Evolutionary conservation across 2,113 vertebrate genomes (phyloP).

Genomic region (Oryctolagus cuniculus): DNA sequence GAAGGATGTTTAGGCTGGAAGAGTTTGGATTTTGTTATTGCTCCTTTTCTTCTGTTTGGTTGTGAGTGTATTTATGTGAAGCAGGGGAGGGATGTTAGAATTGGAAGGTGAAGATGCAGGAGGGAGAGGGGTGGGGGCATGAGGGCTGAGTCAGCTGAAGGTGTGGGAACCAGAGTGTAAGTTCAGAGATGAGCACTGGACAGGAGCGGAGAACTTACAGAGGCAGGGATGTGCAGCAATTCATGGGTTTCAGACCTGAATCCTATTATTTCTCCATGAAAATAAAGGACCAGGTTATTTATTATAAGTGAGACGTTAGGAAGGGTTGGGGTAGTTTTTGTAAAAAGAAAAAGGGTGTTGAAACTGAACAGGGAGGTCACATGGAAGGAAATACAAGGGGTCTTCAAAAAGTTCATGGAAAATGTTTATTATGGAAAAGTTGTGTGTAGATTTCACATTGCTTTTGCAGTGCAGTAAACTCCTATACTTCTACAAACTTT

Average conservation of each 20-base stretch:
- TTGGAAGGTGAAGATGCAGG: background rate
- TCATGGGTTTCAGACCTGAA: background rate
- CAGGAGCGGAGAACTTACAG: background rate
- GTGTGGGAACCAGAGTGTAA: background rate
- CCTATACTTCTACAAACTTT: too few relatives aligned
- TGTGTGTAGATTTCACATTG: too few relatives aligned
- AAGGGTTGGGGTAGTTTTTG: background rate
- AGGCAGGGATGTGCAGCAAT: background rate
- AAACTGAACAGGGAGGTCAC: background rate
- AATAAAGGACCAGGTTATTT: background rate
- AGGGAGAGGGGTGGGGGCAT: background rate
- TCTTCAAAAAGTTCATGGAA: too few relatives aligned
- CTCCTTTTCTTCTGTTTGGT: background rate
- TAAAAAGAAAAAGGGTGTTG: background rate
- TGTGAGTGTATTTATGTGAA: background rate
- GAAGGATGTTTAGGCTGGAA: background rate
- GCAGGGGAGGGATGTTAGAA: background rate
- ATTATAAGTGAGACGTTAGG: background rate
- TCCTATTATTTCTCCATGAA: conserved; percentile 10
- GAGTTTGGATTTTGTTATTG: conserved; percentile 1
- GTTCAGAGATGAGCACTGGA: background rate
- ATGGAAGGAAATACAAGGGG: background rate
- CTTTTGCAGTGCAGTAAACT: too few relatives aligned
- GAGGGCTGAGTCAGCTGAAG: background rate
- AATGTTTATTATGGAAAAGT: too few relatives aligned